Base-by-base conservation (phyloP, 2,113 vertebrate species). In the Buteo buteo region DNA sequence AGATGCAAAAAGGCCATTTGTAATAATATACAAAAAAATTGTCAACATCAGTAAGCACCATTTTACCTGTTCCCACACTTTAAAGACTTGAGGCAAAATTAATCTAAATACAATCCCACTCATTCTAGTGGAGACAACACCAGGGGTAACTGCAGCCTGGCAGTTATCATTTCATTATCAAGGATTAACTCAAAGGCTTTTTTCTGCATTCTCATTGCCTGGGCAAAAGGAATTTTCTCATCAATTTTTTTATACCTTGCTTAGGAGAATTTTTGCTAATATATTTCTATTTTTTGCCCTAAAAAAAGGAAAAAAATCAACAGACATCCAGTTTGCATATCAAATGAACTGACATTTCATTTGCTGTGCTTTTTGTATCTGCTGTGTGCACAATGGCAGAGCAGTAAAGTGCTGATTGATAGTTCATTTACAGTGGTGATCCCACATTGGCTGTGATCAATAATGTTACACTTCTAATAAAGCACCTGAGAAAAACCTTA, bases 341-440 rank as follows among this genome's bases (percentile, higher is more conserved):
- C 32, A 88, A 47, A 59, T 40, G 13, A 90, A 36, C 32, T n/a
- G 16, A 13, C 6, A 40, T 52, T 45, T 67, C 3, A 36, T 74
- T 73, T 77, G 9, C n/a, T 83, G 16, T 55, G 40, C 15, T 93
- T 61, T 80, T 26, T 82, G 38, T 25, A 38, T 18, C 58, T 66
- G 16, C 71, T 55, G 14, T 29, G 15, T 38, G 36, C 1, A 5
- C 6, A 58, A 31, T 8, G 29, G n/a, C 6, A 87, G 64, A 81
- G 24, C 2, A 2, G 44, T 59, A 52, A 73, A 44, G 15, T 25
- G 50, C 25, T 0, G 1, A 34, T 4, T 0, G 1, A 34, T 6
- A 26, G 11, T 3, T 59, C 14, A 9, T 21, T 89, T 65, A 49
- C 28, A 54, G 19, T 24, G 22, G 19, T 66, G 54, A 42, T 36